Evolutionary conservation across 2,888 invertebrate species (phyloP), one percentile per base, ranked within the genome.

Genomic region (Scaptomyza flava): DNA sequence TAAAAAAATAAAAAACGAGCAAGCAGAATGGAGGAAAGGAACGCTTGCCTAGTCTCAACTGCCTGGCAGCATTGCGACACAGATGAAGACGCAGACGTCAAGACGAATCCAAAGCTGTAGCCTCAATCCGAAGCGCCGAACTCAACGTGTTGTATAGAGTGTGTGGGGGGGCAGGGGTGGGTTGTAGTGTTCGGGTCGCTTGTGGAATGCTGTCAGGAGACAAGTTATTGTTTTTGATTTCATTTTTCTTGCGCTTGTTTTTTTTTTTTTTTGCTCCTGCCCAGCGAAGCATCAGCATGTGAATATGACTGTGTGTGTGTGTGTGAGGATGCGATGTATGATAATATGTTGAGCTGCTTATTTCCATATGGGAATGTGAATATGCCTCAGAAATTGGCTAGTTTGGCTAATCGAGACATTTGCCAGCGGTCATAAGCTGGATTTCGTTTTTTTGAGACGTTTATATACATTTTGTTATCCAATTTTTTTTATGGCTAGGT

Each of bases 161-260:
- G 33, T 33, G 6, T 30, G 30, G 31, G 11, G 14, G 82, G 74
- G 74, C 79, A 71, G 70, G 84, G 56, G 48, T 12, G 79, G 53
- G 33, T 6, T 17, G 33, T 48, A 33, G 68, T 70, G 69, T 69
- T 59, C 60, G 56, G 77, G 68, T 41, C 68, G 86, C 80, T 86
- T 82, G 80, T 82, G 82, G 82, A 83, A 83, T 83, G 82, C 82
- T 73, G 82, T 87, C 82, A 81, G 82, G 82, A 83, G 82, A 83
- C 88, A 88, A 85, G 89, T 84, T 85, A 85, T 88, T 85, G 84
- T 85, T 85, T 87, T 87, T 88, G 89, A 88, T 85, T 88, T 85
- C 87, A 88, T 88, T 85, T 88, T 89, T 88, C 81, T 84, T 79
- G 70, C 72, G 70, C 58, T 68, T 65, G 20, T 31, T 33, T 17